These are phyloP conservation scores for Sceloporus tristichus DNA, from an alignment of 2,113 vertebrate genomes.

Conservation along the genomic window DNA sequence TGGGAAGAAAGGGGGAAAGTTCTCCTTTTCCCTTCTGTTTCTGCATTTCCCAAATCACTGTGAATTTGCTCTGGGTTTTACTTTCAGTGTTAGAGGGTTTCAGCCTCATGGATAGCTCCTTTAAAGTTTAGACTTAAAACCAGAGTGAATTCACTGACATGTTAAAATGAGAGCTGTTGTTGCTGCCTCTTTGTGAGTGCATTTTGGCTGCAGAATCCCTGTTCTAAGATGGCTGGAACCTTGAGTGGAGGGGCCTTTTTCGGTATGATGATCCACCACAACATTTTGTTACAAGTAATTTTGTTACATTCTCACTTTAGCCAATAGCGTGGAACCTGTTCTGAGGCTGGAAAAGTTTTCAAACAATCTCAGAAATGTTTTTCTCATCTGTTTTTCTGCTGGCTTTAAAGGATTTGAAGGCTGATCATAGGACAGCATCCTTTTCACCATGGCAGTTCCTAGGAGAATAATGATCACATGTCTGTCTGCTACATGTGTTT, in stretches of 20 bases:
- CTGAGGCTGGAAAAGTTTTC: not conserved
- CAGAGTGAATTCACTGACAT: no score
- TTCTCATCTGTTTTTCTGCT: not conserved
- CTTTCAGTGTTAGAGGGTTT: no score
- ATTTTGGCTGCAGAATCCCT: not conserved
- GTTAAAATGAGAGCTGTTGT: not conserved
- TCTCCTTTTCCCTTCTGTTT: not conserved
- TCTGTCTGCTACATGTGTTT: not conserved
- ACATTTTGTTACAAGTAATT: no score
- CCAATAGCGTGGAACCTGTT: not conserved
- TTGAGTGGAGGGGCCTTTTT: not conserved
- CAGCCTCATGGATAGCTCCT: no score
- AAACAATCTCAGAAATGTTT: not conserved
- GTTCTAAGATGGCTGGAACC: not conserved
- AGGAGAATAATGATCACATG: conserved; percentile 15
- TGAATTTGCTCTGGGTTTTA: no score
- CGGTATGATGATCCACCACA: not conserved
- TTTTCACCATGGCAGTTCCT: not conserved
- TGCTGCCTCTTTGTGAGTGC: not conserved
- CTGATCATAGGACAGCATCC: not conserved
- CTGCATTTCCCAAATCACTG: no score
- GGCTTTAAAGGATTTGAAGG: not conserved
- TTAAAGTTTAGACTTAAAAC: no score
- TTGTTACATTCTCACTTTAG: not conserved
- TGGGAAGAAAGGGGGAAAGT: no score